phyloP scores from a whole-genome alignment of 2,113 vertebrate species.

The Poecile atricapillus region DNA sequence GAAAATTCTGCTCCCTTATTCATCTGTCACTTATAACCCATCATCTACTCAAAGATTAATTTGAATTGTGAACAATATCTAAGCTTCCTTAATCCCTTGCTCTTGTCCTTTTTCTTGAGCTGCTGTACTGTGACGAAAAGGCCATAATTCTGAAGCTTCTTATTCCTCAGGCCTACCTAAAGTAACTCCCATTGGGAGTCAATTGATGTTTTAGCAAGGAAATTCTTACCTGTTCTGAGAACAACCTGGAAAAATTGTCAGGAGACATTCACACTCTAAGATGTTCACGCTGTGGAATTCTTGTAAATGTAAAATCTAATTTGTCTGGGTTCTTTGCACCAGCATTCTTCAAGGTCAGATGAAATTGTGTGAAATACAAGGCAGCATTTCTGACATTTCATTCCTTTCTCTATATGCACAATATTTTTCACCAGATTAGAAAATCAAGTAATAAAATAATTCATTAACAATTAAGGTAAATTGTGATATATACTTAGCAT shows the following conservation, averaged over 20 bases:
- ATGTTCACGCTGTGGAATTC: constrained; percentile 11
- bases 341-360: constrained; percentile 34
- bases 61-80: constrained; percentile 57
- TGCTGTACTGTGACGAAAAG: constrained; percentile 29
- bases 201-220: constrained; percentile 42
- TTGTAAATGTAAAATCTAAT: constrained; percentile 45
- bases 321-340: constrained; percentile 14
- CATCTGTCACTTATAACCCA: constrained; percentile 42
- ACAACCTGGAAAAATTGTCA: constrained; percentile 43
- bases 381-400: neutral
- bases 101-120: constrained; percentile 58
- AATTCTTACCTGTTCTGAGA: constrained; percentile 46
- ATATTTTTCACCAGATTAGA: neutral
- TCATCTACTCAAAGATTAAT: constrained; percentile 57
- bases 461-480: neutral
- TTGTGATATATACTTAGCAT: neutral
- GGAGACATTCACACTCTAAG: constrained; percentile 24
- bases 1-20: constrained; percentile 42
- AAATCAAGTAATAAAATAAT: neutral
- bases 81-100: constrained; percentile 58
- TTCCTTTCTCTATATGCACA: neutral
- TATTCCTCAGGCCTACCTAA: constrained; percentile 41
- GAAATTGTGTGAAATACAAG: neutral
- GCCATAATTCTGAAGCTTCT: constrained; percentile 31
- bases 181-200: constrained; percentile 8